Conservation (phyloP, 2,113 vertebrate species). For the Saguinus imperator region DNA sequence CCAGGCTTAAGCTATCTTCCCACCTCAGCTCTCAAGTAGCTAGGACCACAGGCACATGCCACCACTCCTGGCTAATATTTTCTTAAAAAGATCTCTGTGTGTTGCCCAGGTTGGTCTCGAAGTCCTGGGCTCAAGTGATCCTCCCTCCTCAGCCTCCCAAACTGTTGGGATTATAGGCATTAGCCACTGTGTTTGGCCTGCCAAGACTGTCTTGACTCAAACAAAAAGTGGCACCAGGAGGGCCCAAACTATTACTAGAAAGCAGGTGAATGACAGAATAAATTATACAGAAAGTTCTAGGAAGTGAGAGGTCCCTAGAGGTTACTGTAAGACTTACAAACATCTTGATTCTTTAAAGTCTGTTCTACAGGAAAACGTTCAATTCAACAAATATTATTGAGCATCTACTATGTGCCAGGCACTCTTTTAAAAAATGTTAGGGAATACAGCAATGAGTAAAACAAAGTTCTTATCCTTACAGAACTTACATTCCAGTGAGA, state of each 20-base stretch:
- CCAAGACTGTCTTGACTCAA: not conserved
- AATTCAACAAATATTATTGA: not conserved
- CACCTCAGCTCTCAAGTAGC: no score
- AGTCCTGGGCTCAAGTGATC: no score
- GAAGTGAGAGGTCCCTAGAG: not conserved
- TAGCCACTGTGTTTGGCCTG: no score
- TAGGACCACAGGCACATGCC: no score
- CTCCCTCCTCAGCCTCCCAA: no score
- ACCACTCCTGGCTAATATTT: no score
- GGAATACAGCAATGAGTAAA: not conserved
- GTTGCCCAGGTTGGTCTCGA: no score
- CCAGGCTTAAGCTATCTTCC: no score
- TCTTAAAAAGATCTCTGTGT: no score
- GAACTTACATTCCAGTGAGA: not conserved
- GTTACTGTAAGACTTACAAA: not conserved
- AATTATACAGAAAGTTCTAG: not conserved
- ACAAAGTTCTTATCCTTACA: not conserved
- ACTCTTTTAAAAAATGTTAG: not conserved
- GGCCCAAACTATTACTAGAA: not conserved
- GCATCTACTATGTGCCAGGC: not conserved
- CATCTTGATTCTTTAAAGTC: constrained; percentile 27
- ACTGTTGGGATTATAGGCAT: no score
- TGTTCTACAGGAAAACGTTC: constrained; percentile 7
- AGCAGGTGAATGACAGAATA: not conserved
- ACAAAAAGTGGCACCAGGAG: not conserved